Evolutionary conservation across 2,888 invertebrate genomes (phyloP), one percentile per base, ranked within the genome.

Genomic region (Bursaphelenchus okinawaensis): DNA sequence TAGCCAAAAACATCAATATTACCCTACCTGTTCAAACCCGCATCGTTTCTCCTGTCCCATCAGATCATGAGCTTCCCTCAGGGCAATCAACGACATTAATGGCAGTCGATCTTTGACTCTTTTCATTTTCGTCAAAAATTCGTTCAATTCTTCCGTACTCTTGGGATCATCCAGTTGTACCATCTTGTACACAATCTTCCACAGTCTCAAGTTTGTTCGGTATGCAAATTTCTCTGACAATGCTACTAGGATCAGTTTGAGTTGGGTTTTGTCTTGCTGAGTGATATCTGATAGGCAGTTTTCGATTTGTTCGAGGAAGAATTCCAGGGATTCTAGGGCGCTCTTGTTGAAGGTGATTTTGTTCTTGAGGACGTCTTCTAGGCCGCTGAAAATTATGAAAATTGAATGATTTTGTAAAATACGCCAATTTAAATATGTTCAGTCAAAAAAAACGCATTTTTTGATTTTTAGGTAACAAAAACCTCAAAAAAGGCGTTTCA

Each of bases 11-110:
- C 40, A 40, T 4, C 2, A 40, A 40, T 40, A 3, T 40, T 40
- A 40, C n/a, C 62, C 1, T n/a, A 51, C 62, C 28, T 62, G n/a
- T 26, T 62, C 19, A 2, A 16, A 7, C 24, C 26, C 27, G 20
- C 62, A 62, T 1, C 55, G 54, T 4, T 20, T 2, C 28, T 62
- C 28, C 22, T 62, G 27, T 52, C 22, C 64, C 61, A 62, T 16
- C 20, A 20, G 16, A 16, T 62, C 55, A 40, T 62, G 62, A 4
- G 62, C 62, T 7, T 62, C 50, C n/a, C n/a, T 19, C 4, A 62
- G 28, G 22, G 63, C 26, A 22, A 52, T 62, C 26, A 62, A 51
- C 16, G 22, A 20, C 12, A 24, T 19, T 12, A 54, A 52, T n/a
- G 62, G 62, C 50, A 62, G 27, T 19, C 19, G 16, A 28, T 62